Evolutionary conservation across 2,888 invertebrate genomes (phyloP).

Genomic region (Lypha dubia): DNA sequence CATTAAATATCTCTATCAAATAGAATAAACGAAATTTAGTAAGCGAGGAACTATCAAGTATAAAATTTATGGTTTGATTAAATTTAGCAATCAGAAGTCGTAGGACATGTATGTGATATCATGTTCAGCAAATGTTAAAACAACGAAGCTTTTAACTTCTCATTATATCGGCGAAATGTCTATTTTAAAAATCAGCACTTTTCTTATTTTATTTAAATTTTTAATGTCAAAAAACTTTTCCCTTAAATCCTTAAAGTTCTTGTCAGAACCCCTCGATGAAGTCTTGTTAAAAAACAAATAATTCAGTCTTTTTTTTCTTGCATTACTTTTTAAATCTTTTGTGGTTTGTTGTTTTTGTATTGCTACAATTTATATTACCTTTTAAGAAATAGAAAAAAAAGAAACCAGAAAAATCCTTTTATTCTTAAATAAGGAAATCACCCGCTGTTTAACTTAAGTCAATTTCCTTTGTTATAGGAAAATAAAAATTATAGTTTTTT

Average conservation of each 20-base stretch:
- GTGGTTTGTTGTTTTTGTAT: not conserved
- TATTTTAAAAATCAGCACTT: too few species aligned
- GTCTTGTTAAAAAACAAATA: not conserved
- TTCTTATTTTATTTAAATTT: too few species aligned
- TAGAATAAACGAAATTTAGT: not conserved
- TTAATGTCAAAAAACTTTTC: too few species aligned
- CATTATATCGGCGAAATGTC: too few species aligned
- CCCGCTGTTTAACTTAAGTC: constrained; percentile 57
- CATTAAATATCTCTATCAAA: not conserved
- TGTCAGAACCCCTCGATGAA: not conserved
- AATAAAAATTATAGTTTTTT: constrained; percentile 11
- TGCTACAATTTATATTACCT: not conserved
- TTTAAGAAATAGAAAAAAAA: not conserved
- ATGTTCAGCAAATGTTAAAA: too few species aligned
- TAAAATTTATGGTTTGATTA: too few species aligned
- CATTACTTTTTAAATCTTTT: constrained; percentile 1
- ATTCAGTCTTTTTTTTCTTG: not conserved
- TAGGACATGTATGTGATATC: too few species aligned
- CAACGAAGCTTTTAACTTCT: too few species aligned
- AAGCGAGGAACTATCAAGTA: too few species aligned
- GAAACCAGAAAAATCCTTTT: not conserved
- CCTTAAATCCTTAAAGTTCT: not conserved
- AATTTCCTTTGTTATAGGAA: constrained; percentile 65
- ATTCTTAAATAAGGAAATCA: constrained; percentile 50
- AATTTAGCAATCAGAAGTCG: too few species aligned